Conservation (phyloP, 1,140 invertebrate genomes). For the Drosophila guanche region DNA sequence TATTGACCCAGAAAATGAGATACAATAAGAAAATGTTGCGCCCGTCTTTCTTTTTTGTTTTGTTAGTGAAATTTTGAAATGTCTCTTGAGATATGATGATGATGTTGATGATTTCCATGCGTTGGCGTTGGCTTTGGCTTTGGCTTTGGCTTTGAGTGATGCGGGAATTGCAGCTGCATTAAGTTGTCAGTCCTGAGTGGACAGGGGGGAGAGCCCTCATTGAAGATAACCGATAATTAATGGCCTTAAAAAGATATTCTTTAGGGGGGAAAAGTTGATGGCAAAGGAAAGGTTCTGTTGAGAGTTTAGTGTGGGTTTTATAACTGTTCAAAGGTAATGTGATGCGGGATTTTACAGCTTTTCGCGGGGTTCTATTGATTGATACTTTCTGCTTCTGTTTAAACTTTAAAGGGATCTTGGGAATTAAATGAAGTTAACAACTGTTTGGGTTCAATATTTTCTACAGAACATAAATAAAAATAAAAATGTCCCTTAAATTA, state of each 20-base stretch:
- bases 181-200: slow-evolving; percentile 59
- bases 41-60: slow-evolving; percentile 43
- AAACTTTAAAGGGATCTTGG: too few species aligned
- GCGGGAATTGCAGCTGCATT: slow-evolving; percentile 50
- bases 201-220: slow-evolving; percentile 29
- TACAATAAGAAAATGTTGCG: slow-evolving; percentile 79
- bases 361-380: too few species aligned
- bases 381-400: too few species aligned
- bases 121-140: slow-evolving; percentile 42
- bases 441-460: too few species aligned
- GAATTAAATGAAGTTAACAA: too few species aligned
- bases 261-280: slow-evolving; percentile 13
- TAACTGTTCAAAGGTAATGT: neutral
- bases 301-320: neutral
- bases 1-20: slow-evolving; percentile 74
- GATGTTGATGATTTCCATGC: slow-evolving; percentile 33
- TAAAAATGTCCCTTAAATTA: too few species aligned
- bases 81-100: slow-evolving; percentile 36
- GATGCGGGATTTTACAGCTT: neutral
- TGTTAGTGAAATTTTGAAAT: slow-evolving; percentile 71
- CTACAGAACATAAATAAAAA: too few species aligned
- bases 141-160: slow-evolving; percentile 10
- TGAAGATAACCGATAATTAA: slow-evolving; percentile 71
- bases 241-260: slow-evolving; percentile 7
- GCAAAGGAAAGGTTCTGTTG: slow-evolving; percentile 20